phyloP scores from a whole-genome alignment of 2,113 vertebrate genomes.

The Corvus cornix region DNA sequence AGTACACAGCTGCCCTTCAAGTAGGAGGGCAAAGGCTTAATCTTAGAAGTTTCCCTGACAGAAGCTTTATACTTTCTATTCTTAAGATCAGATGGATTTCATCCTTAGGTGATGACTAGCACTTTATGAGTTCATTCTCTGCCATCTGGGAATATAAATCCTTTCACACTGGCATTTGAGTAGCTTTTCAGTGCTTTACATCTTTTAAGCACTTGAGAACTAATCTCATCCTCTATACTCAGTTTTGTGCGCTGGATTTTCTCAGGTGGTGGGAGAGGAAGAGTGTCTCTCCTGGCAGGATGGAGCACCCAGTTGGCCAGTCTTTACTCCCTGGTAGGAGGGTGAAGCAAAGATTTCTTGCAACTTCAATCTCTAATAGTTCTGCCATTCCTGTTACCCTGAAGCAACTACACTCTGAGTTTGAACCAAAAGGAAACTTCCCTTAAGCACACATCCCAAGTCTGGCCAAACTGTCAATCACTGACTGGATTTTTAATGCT shows the following conservation, averaged over 20 bases:
- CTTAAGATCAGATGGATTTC: neutral
- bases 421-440: neutral
- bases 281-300: neutral
- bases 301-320: neutral
- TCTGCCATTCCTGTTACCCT: neutral
- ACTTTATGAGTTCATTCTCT: neutral
- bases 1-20: neutral
- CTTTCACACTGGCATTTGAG: neutral
- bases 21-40: neutral
- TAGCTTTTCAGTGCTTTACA: neutral
- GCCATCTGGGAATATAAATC: constrained; percentile 2
- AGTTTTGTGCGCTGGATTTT: neutral
- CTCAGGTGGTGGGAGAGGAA: neutral
- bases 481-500: neutral
- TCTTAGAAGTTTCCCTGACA: neutral
- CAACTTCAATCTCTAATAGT: neutral
- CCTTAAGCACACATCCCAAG: neutral
- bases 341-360: neutral
- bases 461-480: neutral
- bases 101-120: neutral
- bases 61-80: neutral
- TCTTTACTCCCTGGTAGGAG: neutral
- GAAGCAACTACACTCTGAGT: neutral
- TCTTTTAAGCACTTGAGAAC: neutral
- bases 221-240: neutral